Evolutionary conservation across 2,797 vertebrate species (phyloP), one percentile per base, ranked within the genome.

Genomic region (Sebastes goodei): DNA sequence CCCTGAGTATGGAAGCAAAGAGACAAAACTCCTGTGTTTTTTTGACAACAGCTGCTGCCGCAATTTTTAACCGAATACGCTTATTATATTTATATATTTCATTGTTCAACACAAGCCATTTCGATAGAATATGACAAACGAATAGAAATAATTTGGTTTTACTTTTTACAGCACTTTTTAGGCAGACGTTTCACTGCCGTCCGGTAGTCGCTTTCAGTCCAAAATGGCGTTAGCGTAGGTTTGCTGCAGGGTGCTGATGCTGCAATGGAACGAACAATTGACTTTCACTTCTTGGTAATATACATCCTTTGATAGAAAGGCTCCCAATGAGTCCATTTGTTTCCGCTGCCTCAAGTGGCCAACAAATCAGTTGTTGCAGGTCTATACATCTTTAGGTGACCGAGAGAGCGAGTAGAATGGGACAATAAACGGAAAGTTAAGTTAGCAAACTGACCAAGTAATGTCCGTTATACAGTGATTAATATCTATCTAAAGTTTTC

Each of bases 241-340:
- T 25, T 57, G 12, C 55, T 57, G 11, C 21, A 27, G 55, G 12
- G 11, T n/a, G 20, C 49, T 52, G 49, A 52, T n/a, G 49, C 4
- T 20, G 20, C 49, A 52, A 52, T 52, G 49, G 49, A 52, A 52
- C 7, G 20, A 52, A 20, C 20, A 20, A 52, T 52, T 52, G 4
- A n/a, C 17, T 52, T 52, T 20, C 17, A 52, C 17, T 52, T 27
- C 12, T 27, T 57, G 4, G 35, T 12, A 38, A 14, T 38, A 38
- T 38, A 38, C 35, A 0, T 15, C 0, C 42, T 46, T 15, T 15
- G 42, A 46, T 15, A 7, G 6, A 46, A 46, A 46, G 0, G 15
- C 42, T 46, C 14, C 42, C 42, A 46, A 46, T 46, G 15, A 15
- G 6, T 46, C 42, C 42, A 46, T 46, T 17, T 17, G 3, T 46